Evolutionary conservation across 2,113 vertebrate genomes (phyloP).

Genomic region (Carlito syrichta): DNA sequence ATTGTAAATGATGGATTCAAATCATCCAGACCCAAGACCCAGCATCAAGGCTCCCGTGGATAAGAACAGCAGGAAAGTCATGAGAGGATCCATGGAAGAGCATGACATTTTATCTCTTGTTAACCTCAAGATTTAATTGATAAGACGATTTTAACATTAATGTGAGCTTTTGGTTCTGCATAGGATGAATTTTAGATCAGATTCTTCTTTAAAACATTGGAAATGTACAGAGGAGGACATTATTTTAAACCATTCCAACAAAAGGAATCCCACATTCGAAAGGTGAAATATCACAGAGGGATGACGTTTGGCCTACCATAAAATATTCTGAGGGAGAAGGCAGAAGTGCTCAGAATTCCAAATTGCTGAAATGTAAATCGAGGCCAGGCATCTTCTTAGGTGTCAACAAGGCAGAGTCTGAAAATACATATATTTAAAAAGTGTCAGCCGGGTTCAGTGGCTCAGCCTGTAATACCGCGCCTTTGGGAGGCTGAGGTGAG

Average conservation of each 20-base stretch:
- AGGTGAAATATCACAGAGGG: not conserved
- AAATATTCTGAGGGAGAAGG: not conserved
- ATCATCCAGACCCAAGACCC: not conserved
- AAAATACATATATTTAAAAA: not conserved
- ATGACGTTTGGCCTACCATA: not conserved
- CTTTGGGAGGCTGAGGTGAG: no score
- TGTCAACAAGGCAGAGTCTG: not conserved
- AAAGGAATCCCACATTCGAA: not conserved
- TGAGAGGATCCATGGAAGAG: not conserved
- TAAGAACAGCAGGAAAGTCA: not conserved
- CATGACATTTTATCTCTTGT: not conserved
- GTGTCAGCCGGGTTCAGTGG: no score
- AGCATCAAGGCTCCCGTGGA: not conserved
- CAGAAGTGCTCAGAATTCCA: not conserved
- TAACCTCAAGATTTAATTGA: not conserved
- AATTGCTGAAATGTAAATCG: not conserved
- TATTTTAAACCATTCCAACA: not conserved
- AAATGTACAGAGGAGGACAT: not conserved
- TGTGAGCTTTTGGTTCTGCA: fast-evolving
- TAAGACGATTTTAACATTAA: not conserved
- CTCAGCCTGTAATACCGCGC: no score
- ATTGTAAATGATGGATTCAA: not conserved
- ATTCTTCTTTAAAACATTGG: not conserved
- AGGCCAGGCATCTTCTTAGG: not conserved
- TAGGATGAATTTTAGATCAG: not conserved